Evolutionary conservation across 2,113 vertebrate species (phyloP).

Genomic region (Lophius piscatorius): DNA sequence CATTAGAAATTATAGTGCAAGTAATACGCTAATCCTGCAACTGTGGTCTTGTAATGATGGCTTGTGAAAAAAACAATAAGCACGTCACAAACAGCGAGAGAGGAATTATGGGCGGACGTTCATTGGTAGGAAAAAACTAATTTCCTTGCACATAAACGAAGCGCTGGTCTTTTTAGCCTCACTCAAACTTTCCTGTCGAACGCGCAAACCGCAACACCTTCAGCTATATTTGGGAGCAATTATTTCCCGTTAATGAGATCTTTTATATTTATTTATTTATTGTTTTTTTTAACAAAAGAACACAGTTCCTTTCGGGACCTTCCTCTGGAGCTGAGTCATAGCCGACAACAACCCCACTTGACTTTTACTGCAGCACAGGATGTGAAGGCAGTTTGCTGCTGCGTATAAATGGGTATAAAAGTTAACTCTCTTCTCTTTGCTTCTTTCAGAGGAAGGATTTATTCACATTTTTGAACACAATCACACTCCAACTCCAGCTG

Average conservation of each 20-base stretch:
- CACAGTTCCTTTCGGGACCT: slow-evolving; percentile 34
- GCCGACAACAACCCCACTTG: slow-evolving; percentile 33
- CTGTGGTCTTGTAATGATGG: slow-evolving; percentile 24
- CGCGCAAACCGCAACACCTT: slow-evolving; percentile 36
- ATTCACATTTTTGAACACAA: too few species aligned
- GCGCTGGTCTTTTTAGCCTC: slow-evolving; percentile 46
- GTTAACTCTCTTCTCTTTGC: slow-evolving; percentile 11
- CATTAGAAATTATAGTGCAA: slow-evolving; percentile 15
- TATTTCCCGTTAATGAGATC: slow-evolving; percentile 60
- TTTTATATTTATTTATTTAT: slow-evolving; percentile 24
- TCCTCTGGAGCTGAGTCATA: slow-evolving; percentile 53
- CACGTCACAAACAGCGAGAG: slow-evolving; percentile 20
- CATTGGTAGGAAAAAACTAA: slow-evolving; percentile 26
- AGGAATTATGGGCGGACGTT: slow-evolving; percentile 23
- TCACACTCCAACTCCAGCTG: too few species aligned
- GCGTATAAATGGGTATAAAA: slow-evolving; percentile 51
- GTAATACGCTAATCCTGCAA: slow-evolving; percentile 25
- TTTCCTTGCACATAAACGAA: slow-evolving; percentile 46
- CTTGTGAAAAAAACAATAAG: slow-evolving; percentile 18
- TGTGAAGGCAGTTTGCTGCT: slow-evolving; percentile 41
- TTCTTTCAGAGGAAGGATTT: too few species aligned
- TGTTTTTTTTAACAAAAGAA: slow-evolving; percentile 1
- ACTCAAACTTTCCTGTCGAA: slow-evolving; percentile 44
- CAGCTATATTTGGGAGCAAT: slow-evolving; percentile 56
- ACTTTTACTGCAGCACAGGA: slow-evolving; percentile 49